These are phyloP conservation scores for Pseudomyrmex gracilis DNA, from an alignment of 1,140 invertebrate genomes.

Conservation along the genomic window DNA sequence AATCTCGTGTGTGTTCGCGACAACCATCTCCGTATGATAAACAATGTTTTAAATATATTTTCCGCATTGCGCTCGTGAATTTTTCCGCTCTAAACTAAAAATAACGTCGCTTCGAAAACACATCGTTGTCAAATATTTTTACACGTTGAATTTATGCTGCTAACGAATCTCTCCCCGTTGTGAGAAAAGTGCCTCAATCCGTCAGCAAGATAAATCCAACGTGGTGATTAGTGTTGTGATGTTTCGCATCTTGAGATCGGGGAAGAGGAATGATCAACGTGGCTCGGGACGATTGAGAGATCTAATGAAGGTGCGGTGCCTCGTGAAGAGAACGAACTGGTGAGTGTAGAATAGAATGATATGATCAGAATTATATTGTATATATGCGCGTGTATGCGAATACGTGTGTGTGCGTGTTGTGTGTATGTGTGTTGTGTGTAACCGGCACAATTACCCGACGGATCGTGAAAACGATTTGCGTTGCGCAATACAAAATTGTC, in stretches of 20 bases:
- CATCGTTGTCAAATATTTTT: too few relatives aligned
- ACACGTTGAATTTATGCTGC: background rate
- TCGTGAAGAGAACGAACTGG: constrained; percentile 26
- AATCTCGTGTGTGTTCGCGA: background rate
- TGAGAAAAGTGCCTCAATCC: background rate
- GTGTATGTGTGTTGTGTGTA: too few relatives aligned
- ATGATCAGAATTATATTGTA: background rate
- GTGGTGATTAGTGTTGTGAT: constrained; percentile 18
- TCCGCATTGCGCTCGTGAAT: background rate
- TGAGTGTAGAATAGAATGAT: constrained; percentile 15
- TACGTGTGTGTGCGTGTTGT: too few relatives aligned
- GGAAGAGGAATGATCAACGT: background rate
- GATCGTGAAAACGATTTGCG: background rate
- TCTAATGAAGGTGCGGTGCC: constrained; percentile 12
- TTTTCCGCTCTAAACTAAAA: background rate
- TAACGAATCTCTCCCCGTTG: background rate
- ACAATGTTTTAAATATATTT: background rate
- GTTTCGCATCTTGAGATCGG: background rate
- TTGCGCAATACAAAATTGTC: background rate
- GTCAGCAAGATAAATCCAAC: background rate
- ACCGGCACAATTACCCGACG: background rate
- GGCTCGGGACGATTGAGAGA: background rate
- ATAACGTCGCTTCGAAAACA: background rate
- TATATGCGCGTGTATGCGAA: too few relatives aligned
- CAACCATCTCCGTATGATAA: background rate